Percentiles rank a stretch among this genome's conserved stretches.
Evolutionary conservation across 1,140 invertebrate genomes (phyloP).

Genomic region (Rhizoglyphus robini): DNA sequence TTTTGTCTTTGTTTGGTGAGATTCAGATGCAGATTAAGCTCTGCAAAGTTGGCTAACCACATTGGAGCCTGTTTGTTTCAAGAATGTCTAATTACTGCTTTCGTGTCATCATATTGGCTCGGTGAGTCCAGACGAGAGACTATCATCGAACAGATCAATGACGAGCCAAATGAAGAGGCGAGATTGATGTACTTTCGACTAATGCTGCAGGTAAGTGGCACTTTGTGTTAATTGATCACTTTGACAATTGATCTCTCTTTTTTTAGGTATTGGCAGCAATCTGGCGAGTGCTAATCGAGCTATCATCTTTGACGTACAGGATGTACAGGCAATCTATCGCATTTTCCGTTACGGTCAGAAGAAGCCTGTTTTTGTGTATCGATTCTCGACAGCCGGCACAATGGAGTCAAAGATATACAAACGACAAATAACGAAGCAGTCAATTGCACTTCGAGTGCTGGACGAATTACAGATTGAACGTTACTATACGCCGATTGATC

Average conservation of each 20-base stretch:
- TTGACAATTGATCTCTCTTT: not conserved
- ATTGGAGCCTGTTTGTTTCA: too few species aligned
- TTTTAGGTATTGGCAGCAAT: conserved; percentile 74
- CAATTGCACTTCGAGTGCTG: conserved; percentile 63
- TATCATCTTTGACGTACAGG: conserved; percentile 94
- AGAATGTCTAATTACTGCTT: too few species aligned
- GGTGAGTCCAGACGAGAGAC: conserved; percentile 78
- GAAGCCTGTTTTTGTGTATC: conserved; percentile 87
- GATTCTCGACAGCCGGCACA: conserved; percentile 89
- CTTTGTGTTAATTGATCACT: not conserved
- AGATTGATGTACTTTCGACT: conserved; percentile 93
- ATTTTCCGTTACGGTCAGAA: conserved; percentile 92
- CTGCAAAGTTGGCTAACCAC: too few species aligned
- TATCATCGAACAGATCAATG: conserved; percentile 93
- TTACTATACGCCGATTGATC: conserved; percentile 83
- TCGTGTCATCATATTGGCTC: too few species aligned
- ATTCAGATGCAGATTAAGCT: too few species aligned
- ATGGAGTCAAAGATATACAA: conserved; percentile 97
- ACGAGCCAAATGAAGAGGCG: conserved; percentile 67
- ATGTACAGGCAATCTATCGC: conserved; percentile 93
- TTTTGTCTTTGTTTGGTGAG: too few species aligned
- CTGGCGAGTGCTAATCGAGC: conserved; percentile 86
- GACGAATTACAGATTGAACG: conserved; percentile 96
- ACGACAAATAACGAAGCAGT: conserved; percentile 89
- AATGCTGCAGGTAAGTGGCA: conserved; percentile 37